Base-by-base conservation (phyloP, 2,113 vertebrate genomes). In the Scophthalmus maximus region DNA sequence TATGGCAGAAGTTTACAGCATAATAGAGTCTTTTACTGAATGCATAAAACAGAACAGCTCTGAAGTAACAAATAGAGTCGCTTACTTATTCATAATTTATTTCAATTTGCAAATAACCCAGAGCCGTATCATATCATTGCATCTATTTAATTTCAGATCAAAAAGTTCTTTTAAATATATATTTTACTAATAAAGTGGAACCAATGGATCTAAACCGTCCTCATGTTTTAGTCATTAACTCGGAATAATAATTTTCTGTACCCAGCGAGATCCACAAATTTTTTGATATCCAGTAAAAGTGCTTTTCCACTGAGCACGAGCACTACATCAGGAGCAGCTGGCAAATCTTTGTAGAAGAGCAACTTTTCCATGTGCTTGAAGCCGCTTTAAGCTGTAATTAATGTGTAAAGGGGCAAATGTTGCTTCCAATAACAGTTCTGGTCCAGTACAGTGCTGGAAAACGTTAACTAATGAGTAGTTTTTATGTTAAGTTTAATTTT, bases 141-240 rank as follows among this genome's bases (percentile, higher is more conserved):
- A 92, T 93, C 88, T 91, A 76, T 83, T 91, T 89, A 88, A 91
- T 89, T 85, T 76, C 74, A 91, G 83, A 93, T 92, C 91, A 92
- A 91, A 91, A 91, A 86, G 72, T 85, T 85, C 36, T 57, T 90
- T 90, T 87, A 90, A 90, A 88, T 87, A 88, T 89, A 87, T 89
- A 91, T 92, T 93, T 89, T 83, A 79, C 85, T 82, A 87, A 89
- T 91, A 91, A 92, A 88, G 76, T 61, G 56, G 56, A 91, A 90
- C 87, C 89, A 88, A 82, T 82, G 73, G 84, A 85, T 86, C 57
- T 90, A 85, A 92, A 89, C 70, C 63, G 6, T 64, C 67, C 81
- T 92, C 86, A 91, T 92, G 88, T 91, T 90, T 92, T 88, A 93
- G 88, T 92, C 84, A 92, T 88, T 82, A 79, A 72, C 74, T 73